Percentiles rank a stretch among this genome's conserved stretches.
These are phyloP conservation scores for Pharmacophagus antenor DNA, from an alignment of 2,888 invertebrate species.

Conservation along the genomic window DNA sequence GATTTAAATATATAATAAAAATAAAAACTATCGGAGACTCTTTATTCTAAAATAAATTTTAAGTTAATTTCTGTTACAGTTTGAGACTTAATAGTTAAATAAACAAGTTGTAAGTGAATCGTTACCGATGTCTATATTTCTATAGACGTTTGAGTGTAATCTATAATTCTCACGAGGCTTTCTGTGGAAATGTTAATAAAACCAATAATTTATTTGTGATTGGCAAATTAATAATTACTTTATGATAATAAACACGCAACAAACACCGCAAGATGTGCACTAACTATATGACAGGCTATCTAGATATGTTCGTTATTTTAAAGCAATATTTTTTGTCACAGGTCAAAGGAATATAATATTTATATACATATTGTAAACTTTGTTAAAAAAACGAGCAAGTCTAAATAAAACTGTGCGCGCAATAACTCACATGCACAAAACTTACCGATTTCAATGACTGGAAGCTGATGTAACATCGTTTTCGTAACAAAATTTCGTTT, in stretches of 20 bases:
- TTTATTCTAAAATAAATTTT: background rate
- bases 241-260: background rate
- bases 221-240: constrained; percentile 14
- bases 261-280: constrained; percentile 16
- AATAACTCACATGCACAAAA: constrained; percentile 15
- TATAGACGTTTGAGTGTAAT: background rate
- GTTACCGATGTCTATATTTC: constrained; percentile 12
- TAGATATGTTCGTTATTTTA: constrained; percentile 14
- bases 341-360: background rate
- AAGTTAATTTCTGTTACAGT: constrained; percentile 43
- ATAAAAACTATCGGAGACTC: background rate
- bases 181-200: constrained; percentile 12
- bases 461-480: background rate
- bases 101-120: constrained; percentile 28
- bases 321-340: background rate
- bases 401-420: constrained; percentile 5
- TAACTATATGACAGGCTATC: background rate
- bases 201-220: constrained; percentile 19
- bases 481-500: constrained; percentile 8
- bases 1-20: background rate
- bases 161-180: constrained; percentile 15
- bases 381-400: background rate
- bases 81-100: constrained; percentile 13
- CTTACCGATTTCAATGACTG: constrained; percentile 8
- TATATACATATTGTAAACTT: no score